Evolutionary conservation across 92 coral and sea anemone species (phyloP).

Genomic region (Zoanthus sociatus): DNA sequence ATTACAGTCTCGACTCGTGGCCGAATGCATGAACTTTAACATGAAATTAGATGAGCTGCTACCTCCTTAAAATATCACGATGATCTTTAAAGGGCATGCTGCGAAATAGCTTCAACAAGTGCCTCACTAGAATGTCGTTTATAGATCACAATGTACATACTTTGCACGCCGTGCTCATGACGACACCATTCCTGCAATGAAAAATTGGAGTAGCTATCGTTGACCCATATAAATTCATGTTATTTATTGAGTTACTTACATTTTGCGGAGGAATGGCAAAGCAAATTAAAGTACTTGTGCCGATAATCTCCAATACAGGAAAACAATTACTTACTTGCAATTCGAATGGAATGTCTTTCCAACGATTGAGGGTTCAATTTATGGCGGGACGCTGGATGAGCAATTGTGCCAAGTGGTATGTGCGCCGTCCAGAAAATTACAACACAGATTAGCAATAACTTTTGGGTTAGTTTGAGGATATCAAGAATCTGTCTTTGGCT

Average conservation of each 20-base stretch:
- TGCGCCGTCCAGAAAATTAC: constrained; percentile 1
- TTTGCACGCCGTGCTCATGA: constrained; percentile 43
- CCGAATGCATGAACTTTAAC: neutral
- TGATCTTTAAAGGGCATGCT: constrained; percentile 8
- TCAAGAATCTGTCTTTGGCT: constrained; percentile 13
- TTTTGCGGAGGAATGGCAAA: constrained; percentile 38
- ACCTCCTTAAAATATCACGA: neutral
- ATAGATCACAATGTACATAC: constrained; percentile 10
- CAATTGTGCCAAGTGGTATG: neutral
- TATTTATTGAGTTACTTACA: constrained; percentile 35
- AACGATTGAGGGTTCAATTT: constrained; percentile 12
- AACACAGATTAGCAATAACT: neutral
- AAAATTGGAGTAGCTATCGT: neutral
- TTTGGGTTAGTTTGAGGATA: constrained; percentile 1
- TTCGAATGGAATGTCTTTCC: constrained; percentile 33
- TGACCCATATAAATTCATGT: constrained; percentile 20
- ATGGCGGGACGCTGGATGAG: constrained; percentile 33
- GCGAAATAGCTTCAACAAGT: neutral
- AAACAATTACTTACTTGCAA: constrained; percentile 42
- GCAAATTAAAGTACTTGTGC: constrained; percentile 16
- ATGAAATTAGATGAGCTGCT: neutral
- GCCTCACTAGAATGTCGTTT: constrained; percentile 19
- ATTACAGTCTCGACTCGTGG: neutral
- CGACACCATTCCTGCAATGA: constrained; percentile 39
- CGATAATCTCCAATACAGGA: constrained; percentile 52